These are phyloP conservation scores for Orientallactaga sibirica DNA, from an alignment of 2,797 vertebrate species.

Conservation along the genomic window DNA sequence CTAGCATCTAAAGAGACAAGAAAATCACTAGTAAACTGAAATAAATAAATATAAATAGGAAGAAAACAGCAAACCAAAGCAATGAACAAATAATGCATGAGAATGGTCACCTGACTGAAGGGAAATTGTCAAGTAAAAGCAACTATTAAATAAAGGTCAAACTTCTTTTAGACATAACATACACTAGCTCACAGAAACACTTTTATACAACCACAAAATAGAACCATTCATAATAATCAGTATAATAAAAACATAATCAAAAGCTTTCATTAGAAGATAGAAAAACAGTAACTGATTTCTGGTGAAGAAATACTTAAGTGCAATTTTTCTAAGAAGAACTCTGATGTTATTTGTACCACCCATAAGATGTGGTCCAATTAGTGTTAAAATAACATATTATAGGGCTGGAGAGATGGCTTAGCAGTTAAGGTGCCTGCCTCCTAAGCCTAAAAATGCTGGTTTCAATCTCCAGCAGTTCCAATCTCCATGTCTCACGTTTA, in stretches of 20 bases:
- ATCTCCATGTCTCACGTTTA: too few relatives aligned
- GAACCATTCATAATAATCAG: not conserved
- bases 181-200: not conserved
- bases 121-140: not conserved
- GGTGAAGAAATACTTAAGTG: not conserved
- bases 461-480: too few relatives aligned
- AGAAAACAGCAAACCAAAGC: not conserved
- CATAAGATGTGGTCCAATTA: not conserved
- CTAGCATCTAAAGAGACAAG: not conserved
- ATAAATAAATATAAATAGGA: not conserved
- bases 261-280: not conserved
- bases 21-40: not conserved
- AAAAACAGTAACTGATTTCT: not conserved
- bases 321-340: not conserved
- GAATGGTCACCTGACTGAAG: not conserved
- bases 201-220: not conserved
- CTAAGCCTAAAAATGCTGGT: too few relatives aligned
- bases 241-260: not conserved
- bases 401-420: too few relatives aligned
- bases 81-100: not conserved
- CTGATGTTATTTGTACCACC: not conserved
- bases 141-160: not conserved
- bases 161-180: not conserved
- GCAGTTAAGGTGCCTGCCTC: too few relatives aligned
- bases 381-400: not conserved